Conservation (phyloP, 23 tunicate genomes). For the Ciona savignyi region DNA sequence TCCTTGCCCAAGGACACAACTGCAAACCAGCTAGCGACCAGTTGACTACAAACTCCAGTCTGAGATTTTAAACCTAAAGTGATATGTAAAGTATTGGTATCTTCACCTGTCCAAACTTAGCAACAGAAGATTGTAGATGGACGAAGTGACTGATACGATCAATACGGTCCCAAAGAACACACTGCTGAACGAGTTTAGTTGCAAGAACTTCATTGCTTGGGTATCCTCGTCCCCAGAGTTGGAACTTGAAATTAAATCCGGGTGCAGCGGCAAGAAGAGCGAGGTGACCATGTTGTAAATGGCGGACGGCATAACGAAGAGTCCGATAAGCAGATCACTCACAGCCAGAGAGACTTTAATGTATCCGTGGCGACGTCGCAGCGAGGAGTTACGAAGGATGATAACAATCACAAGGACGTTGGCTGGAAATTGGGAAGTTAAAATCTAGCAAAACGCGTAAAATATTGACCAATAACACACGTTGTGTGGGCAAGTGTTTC, state of each 20-base stretch:
- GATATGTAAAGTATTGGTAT: too few relatives aligned
- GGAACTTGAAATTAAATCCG: not conserved
- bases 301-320: slow-evolving; percentile 69
- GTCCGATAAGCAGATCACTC: slow-evolving; percentile 70
- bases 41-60: too few relatives aligned
- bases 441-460: not conserved
- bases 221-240: not conserved
- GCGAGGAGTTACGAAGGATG: slow-evolving; percentile 27
- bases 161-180: slow-evolving; percentile 66
- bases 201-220: slow-evolving; percentile 4
- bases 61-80: too few relatives aligned
- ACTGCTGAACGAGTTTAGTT: slow-evolving; percentile 47
- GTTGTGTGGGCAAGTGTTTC: too few relatives aligned
- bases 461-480: too few relatives aligned
- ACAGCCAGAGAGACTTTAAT: slow-evolving; percentile 84
- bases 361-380: slow-evolving; percentile 73
- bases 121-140: slow-evolving; percentile 65
- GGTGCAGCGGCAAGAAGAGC: slow-evolving; percentile 16
- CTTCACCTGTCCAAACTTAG: slow-evolving; percentile 91
- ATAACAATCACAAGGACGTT: slow-evolving; percentile 66
- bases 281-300: slow-evolving; percentile 49
- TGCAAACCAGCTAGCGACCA: too few relatives aligned
- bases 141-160: slow-evolving; percentile 58
- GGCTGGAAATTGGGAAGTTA: slow-evolving; percentile 48
- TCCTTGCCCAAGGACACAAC: too few relatives aligned